Evolutionary conservation across 2,113 vertebrate genomes (phyloP).

Genomic region (Neotoma lepida): DNA sequence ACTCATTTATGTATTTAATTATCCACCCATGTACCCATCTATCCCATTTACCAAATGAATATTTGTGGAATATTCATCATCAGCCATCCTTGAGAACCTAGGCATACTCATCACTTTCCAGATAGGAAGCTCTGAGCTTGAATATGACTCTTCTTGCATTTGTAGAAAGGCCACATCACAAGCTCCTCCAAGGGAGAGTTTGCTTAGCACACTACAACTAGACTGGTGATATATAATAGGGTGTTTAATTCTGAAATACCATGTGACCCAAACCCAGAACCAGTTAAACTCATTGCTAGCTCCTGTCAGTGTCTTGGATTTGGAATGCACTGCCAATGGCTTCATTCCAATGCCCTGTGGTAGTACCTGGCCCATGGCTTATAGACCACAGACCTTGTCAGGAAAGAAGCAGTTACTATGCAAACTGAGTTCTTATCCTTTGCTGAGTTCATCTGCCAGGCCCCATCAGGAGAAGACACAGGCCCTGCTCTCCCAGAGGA

Average conservation of each 20-base stretch:
- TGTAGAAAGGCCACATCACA: fast-evolving
- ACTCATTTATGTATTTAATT: not conserved
- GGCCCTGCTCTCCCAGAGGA: fast-evolving
- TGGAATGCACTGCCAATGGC: not conserved
- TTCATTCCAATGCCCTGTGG: not conserved
- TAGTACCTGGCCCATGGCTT: no score
- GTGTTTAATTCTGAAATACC: not conserved
- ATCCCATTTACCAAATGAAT: not conserved
- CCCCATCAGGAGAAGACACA: no score
- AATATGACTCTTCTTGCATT: not conserved
- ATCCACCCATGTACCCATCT: not conserved
- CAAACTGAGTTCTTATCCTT: not conserved
- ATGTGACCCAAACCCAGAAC: not conserved
- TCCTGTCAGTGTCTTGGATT: not conserved
- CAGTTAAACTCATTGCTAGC: not conserved
- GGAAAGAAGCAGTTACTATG: not conserved
- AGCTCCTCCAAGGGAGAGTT: fast-evolving
- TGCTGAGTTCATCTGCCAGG: fast-evolving
- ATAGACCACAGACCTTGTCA: not conserved
- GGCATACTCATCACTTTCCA: fast-evolving
- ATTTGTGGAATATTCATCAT: not conserved
- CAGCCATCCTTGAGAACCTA: not conserved
- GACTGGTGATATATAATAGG: fast-evolving
- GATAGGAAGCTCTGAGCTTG: fast-evolving
- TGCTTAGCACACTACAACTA: fast-evolving